Base-by-base conservation (phyloP, 53 echinoderm and acorn worm genomes). In the Pentamera pediparva region DNA sequence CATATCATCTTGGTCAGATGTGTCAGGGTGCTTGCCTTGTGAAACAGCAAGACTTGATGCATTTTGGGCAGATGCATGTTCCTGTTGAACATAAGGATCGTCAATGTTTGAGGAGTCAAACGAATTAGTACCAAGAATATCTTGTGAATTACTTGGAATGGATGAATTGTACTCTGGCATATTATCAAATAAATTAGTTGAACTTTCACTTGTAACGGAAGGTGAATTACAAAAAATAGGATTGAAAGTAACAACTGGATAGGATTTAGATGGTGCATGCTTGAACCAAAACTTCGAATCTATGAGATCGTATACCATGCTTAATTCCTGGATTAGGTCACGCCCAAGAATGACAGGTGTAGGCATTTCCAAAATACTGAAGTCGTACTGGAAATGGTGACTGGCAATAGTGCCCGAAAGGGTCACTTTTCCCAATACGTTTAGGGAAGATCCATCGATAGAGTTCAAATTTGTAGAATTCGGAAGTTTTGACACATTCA, bases 281-380 rank as follows among this genome's bases (percentile, higher is more conserved):
- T 7, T 53, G 53, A 53, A 65, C 41, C 65, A 65, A 39, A 40
- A 65, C 26, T 65, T 65, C 13, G 65, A 40, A 40, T 65, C 65
- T 9, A 41, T 65, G 11, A 65, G 11, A 22, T 65, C 65, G 43
- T 65, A 65, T 15, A 65, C 65, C 11, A 65, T 5, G 13, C 43
- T 41, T 10, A 65, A 26, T 26, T 65, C 43, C 21, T 65, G 65
- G 15, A 65, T 65, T 5, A 41, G 43, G 3, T 65, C 65, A 40
- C 65, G 43, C n/a, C 65, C 65, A 40, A 65, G 43, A 40, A 65
- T 40, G 9, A 65, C 39, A 39, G 65, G 65, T 26, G 38, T 65
- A 8, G 65, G 43, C 65, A 65, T 65, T 5, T 65, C 15, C 9
- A 65, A 24, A 26, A 65, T 29, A 65, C 43, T 41, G 25, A 65